phyloP scores from a whole-genome alignment of 2,888 invertebrate genomes.

The Xylota sylvarum region DNA sequence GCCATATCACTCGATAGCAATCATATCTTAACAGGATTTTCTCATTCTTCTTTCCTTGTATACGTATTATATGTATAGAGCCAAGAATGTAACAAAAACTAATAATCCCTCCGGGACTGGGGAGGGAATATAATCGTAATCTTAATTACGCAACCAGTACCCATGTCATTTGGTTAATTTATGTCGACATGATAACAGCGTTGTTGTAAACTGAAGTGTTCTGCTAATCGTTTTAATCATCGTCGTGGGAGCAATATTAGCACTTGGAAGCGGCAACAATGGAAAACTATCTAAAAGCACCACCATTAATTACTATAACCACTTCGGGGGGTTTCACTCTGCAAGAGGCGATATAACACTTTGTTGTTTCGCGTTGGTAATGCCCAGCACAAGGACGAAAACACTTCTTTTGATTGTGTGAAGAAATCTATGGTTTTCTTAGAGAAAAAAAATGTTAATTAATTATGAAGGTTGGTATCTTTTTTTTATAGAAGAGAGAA shows the following conservation, averaged over 20 bases:
- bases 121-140: slow-evolving; percentile 25
- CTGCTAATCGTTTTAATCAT: slow-evolving; percentile 48
- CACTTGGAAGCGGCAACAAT: slow-evolving; percentile 26
- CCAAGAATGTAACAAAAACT: slow-evolving; percentile 3
- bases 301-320: slow-evolving; percentile 34
- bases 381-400: background rate
- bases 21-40: background rate
- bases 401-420: background rate
- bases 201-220: slow-evolving; percentile 47
- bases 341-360: background rate
- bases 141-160: slow-evolving; percentile 37
- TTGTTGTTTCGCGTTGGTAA: background rate
- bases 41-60: background rate
- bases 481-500: background rate
- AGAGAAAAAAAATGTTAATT: background rate
- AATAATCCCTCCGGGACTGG: slow-evolving; percentile 22
- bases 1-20: background rate
- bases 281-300: slow-evolving; percentile 19
- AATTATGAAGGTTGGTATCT: background rate
- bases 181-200: slow-evolving; percentile 37
- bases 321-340: background rate
- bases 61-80: too few relatives aligned
- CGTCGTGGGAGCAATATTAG: slow-evolving; percentile 44
- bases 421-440: background rate
- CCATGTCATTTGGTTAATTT: slow-evolving; percentile 45